Percentiles rank a stretch among this genome's conserved stretches.
These are phyloP conservation scores for Aquatica leii DNA, from an alignment of 2,888 invertebrate genomes.

Conservation along the genomic window DNA sequence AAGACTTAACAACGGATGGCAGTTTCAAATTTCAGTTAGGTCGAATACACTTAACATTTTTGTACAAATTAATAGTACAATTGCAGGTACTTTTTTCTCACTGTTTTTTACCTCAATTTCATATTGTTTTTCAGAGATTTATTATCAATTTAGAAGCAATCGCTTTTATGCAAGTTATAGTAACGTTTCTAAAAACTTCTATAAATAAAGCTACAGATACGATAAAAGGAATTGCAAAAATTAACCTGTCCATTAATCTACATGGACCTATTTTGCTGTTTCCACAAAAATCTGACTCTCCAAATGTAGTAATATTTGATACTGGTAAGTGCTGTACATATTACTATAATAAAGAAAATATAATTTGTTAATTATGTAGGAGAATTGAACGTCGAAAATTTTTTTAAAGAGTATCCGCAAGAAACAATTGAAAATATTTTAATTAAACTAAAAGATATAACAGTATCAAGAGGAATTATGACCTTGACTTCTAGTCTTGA, in stretches of 20 bases:
- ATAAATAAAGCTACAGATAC: constrained; percentile 54
- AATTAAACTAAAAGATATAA: constrained; percentile 72
- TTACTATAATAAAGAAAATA: constrained; percentile 1
- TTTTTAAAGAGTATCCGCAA: constrained; percentile 66
- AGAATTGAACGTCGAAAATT: constrained; percentile 80
- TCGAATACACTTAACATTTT: constrained; percentile 73
- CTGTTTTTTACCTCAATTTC: not conserved
- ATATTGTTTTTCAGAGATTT: constrained; percentile 51
- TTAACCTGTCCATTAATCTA: constrained; percentile 56
- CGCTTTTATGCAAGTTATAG: constrained; percentile 48
- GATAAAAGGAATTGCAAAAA: constrained; percentile 55
- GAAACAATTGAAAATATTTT: constrained; percentile 76
- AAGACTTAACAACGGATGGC: constrained; percentile 71
- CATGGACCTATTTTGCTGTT: constrained; percentile 78
- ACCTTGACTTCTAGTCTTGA: constrained; percentile 76
- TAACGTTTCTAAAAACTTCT: constrained; percentile 40
- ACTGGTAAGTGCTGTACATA: constrained; percentile 64
- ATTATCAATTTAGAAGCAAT: constrained; percentile 56
- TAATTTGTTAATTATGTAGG: constrained; percentile 66
- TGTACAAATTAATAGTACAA: constrained; percentile 71
- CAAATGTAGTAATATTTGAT: constrained; percentile 78
- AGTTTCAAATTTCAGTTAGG: constrained; percentile 75
- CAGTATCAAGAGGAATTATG: constrained; percentile 76
- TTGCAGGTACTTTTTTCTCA: constrained; percentile 64
- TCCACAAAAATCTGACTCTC: constrained; percentile 82